A percentile compares a stretch with the other conserved stretches of the same genome.
Evolutionary conservation across 2,888 invertebrate genomes (phyloP).

Genomic region (Polyploca ridens): DNA sequence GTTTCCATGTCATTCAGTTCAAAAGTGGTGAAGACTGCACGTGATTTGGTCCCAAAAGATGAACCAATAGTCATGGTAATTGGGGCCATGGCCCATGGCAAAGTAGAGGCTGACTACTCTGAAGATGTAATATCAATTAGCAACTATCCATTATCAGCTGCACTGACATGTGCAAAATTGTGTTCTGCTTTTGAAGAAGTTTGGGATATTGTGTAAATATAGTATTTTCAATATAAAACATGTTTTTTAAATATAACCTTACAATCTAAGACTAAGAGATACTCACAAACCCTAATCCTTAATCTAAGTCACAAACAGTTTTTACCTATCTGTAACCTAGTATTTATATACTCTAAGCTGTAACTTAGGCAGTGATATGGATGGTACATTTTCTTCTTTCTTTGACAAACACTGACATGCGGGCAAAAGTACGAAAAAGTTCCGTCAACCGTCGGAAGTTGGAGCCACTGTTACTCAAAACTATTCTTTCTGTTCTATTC

Average conservation of each 20-base stretch:
- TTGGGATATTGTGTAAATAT: constrained; percentile 89
- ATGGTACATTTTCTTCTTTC: no score
- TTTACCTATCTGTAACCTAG: no score
- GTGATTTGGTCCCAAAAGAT: constrained; percentile 90
- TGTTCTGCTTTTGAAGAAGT: constrained; percentile 97
- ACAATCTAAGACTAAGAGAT: no score
- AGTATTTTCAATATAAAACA: constrained; percentile 17
- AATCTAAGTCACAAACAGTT: no score
- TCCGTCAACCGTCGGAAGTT: neutral
- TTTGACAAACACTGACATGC: no score
- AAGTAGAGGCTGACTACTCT: constrained; percentile 93
- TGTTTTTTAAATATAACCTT: neutral
- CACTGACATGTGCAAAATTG: constrained; percentile 97
- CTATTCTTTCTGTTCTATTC: no score
- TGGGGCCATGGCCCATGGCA: constrained; percentile 99
- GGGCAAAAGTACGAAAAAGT: neutral
- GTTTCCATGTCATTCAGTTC: constrained; percentile 95
- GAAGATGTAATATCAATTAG: constrained; percentile 97
- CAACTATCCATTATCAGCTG: constrained; percentile 98
- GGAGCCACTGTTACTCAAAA: neutral
- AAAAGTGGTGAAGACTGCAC: constrained; percentile 87
- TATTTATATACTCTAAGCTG: no score
- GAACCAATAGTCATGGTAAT: constrained; percentile 96
- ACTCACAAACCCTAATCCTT: no score
- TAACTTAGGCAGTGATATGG: no score